A percentile compares a stretch with the other conserved stretches of the same genome.
phyloP scores from a whole-genome alignment of 1,140 invertebrate species.

The Euglossa dilemma region DNA sequence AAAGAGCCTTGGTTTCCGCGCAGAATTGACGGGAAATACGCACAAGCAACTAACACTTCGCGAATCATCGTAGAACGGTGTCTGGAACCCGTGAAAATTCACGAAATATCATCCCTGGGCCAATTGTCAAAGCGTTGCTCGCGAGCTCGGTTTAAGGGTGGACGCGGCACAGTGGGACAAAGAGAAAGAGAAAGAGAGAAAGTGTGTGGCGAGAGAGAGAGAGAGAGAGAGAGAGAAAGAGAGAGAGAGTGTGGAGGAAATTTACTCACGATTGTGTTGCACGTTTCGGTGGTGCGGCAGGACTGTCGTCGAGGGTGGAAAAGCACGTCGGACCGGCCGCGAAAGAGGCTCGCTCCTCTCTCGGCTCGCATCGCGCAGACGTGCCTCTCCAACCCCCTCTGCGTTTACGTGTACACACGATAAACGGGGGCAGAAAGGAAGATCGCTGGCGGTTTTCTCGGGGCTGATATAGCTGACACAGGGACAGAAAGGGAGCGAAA shows the following conservation, averaged over 20 bases:
- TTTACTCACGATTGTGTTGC: slow-evolving; percentile 81
- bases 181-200: slow-evolving; percentile 9
- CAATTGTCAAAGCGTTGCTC: background rate
- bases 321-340: slow-evolving; percentile 66
- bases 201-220: too few species aligned
- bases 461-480: slow-evolving; percentile 19
- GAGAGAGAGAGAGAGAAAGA: too few species aligned
- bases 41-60: too few species aligned
- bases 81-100: too few species aligned
- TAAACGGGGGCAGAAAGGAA: slow-evolving; percentile 18
- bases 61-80: too few species aligned
- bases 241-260: slow-evolving; percentile 51
- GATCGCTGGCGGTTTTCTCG: slow-evolving; percentile 44
- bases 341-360: slow-evolving; percentile 61
- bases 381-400: slow-evolving; percentile 53
- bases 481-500: slow-evolving; percentile 13
- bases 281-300: slow-evolving; percentile 80
- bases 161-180: background rate
- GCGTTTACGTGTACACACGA: slow-evolving; percentile 55
- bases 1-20: too few species aligned
- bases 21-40: too few species aligned
- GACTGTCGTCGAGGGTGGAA: slow-evolving; percentile 77
- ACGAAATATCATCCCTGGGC: too few species aligned
- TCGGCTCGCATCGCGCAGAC: slow-evolving; percentile 67
- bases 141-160: slow-evolving; percentile 4